phyloP scores from a whole-genome alignment of 2,113 vertebrate genomes.

The Upupa epops region DNA sequence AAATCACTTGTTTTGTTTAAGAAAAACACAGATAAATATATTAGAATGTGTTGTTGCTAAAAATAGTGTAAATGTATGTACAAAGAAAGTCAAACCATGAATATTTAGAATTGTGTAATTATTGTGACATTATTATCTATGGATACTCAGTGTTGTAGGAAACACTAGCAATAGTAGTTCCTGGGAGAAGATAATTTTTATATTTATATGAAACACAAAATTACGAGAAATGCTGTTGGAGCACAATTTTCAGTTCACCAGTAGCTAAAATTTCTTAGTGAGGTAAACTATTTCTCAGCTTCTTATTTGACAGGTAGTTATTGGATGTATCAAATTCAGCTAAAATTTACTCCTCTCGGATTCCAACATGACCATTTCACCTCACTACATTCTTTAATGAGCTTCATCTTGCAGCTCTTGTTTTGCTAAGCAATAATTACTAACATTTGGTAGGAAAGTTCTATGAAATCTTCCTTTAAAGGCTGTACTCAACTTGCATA shows the following conservation, averaged over 20 bases:
- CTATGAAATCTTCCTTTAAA: neutral
- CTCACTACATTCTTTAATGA: neutral
- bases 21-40: neutral
- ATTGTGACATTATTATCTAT: neutral
- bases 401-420: neutral
- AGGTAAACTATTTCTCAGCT: neutral
- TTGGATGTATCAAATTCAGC: neutral
- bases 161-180: neutral
- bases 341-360: neutral
- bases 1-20: neutral
- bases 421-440: neutral
- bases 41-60: neutral
- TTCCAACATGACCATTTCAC: neutral
- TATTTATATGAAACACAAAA: neutral
- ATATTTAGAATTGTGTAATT: neutral
- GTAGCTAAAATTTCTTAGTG: fast-evolving
- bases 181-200: neutral
- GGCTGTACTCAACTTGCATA: neutral
- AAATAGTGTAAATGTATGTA: neutral
- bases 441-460: neutral
- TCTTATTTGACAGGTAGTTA: neutral
- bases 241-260: neutral
- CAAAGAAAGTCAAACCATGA: fast-evolving
- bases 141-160: neutral
- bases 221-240: neutral